Evolutionary conservation across 2,113 vertebrate genomes (phyloP).

Genomic region (Oryzias curvinotus): DNA sequence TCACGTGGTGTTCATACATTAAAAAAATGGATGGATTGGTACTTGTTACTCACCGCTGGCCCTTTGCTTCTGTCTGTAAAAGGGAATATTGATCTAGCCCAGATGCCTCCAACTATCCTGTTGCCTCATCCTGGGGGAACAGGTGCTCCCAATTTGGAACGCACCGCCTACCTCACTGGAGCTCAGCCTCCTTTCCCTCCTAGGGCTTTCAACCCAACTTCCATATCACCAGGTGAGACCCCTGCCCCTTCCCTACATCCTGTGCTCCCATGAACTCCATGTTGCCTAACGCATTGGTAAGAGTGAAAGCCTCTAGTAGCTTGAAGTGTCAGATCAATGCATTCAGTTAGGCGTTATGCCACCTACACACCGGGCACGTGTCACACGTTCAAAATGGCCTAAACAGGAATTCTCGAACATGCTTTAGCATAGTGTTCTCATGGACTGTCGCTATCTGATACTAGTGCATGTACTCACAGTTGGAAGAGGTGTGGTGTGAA

Average conservation of each 20-base stretch:
- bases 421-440: too few species aligned
- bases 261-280: slow-evolving; percentile 43
- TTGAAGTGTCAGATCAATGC: slow-evolving; percentile 15
- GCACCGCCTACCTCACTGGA: slow-evolving; percentile 94
- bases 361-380: slow-evolving; percentile 18
- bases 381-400: background rate
- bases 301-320: slow-evolving; percentile 38
- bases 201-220: slow-evolving; percentile 93
- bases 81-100: slow-evolving; percentile 99
- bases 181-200: slow-evolving; percentile 93
- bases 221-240: slow-evolving; percentile 93
- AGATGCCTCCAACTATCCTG: slow-evolving; percentile 97
- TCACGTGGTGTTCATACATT: slow-evolving; percentile 56
- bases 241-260: slow-evolving; percentile 47
- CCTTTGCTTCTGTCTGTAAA: slow-evolving; percentile 84
- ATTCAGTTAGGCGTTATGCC: slow-evolving; percentile 3
- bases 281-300: slow-evolving; percentile 34
- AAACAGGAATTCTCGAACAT: too few species aligned
- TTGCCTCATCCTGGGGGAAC: slow-evolving; percentile 97
- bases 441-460: too few species aligned
- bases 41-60: slow-evolving; percentile 78
- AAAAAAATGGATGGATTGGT: slow-evolving; percentile 67
- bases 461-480: too few species aligned
- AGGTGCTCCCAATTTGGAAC: slow-evolving; percentile 95
- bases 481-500: too few species aligned